These are phyloP conservation scores for Monoplex corrugatus DNA, from an alignment of 2,888 invertebrate species.

Conservation along the genomic window DNA sequence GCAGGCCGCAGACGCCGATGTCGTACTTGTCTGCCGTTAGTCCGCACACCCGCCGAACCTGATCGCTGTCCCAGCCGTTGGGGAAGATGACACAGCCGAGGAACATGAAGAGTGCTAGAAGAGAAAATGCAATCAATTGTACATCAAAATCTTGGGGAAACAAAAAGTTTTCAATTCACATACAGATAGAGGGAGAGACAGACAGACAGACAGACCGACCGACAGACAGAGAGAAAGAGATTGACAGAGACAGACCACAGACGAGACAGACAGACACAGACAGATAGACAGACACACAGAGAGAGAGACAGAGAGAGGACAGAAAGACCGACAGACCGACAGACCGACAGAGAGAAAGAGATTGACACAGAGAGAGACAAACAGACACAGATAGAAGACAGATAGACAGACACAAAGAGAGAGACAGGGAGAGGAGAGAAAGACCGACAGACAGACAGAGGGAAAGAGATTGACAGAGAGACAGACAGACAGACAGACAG, in stretches of 20 bases:
- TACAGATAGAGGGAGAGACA: too few relatives aligned
- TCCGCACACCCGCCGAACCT: slow-evolving; percentile 93
- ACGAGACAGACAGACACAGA: neutral
- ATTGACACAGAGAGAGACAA: too few relatives aligned
- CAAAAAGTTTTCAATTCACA: neutral
- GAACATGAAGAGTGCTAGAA: slow-evolving; percentile 91
- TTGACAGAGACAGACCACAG: too few relatives aligned
- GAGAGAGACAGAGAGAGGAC: neutral
- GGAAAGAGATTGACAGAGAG: neutral
- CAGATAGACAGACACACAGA: neutral
- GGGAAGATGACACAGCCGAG: slow-evolving; percentile 94
- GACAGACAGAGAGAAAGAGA: too few relatives aligned
- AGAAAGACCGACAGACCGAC: neutral
- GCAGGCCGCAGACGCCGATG: slow-evolving; percentile 91
- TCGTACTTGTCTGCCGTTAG: slow-evolving; percentile 87
- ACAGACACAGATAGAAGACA: neutral
- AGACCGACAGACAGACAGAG: neutral
- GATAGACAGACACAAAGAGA: neutral
- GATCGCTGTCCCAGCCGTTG: slow-evolving; percentile 93
- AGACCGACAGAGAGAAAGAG: neutral
- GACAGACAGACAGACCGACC: too few relatives aligned
- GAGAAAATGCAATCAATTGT: too few relatives aligned
- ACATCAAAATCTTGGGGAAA: neutral
- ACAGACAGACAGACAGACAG: neutral
- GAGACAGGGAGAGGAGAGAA: neutral